Evolutionary conservation across 2,113 vertebrate genomes (phyloP).

Genomic region (Petromus typicus): DNA sequence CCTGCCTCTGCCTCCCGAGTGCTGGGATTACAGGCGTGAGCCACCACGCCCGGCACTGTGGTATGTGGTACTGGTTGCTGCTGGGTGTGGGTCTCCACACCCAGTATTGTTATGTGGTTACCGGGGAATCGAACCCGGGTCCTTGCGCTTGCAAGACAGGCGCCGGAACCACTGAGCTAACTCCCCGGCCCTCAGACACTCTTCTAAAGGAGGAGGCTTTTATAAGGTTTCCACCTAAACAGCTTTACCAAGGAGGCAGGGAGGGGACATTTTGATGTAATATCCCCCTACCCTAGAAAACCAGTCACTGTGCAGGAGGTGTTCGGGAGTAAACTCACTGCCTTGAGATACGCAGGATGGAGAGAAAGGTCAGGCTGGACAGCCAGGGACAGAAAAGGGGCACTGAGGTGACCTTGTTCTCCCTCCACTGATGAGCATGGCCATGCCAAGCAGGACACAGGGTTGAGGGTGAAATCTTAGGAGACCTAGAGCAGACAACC

Average conservation of each 20-base stretch:
- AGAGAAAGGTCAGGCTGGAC: not conserved
- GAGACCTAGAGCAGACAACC: not conserved
- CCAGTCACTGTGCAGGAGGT: not conserved
- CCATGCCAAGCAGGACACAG: not conserved
- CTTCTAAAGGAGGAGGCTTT: not conserved
- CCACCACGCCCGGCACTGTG: too few species aligned
- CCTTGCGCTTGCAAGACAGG: too few species aligned
- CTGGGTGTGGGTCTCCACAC: too few species aligned
- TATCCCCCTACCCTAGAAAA: not conserved
- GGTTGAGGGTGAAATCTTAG: not conserved
- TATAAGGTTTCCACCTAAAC: not conserved
- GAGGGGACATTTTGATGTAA: not conserved
- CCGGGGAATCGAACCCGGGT: too few species aligned
- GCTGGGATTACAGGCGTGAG: too few species aligned
- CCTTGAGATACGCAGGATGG: accelerated
- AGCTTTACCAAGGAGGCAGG: not conserved
- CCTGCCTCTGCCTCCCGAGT: too few species aligned
- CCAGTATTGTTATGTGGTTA: too few species aligned
- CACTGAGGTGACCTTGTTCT: accelerated
- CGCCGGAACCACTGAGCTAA: too few species aligned
- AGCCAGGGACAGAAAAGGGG: not conserved
- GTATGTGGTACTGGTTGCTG: too few species aligned
- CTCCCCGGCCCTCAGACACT: not conserved
- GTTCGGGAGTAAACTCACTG: not conserved
- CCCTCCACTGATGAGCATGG: not conserved